Evolutionary conservation across 2,113 vertebrate species (phyloP), one percentile per base, ranked within the genome.

Genomic region (Willisornis vidua): DNA sequence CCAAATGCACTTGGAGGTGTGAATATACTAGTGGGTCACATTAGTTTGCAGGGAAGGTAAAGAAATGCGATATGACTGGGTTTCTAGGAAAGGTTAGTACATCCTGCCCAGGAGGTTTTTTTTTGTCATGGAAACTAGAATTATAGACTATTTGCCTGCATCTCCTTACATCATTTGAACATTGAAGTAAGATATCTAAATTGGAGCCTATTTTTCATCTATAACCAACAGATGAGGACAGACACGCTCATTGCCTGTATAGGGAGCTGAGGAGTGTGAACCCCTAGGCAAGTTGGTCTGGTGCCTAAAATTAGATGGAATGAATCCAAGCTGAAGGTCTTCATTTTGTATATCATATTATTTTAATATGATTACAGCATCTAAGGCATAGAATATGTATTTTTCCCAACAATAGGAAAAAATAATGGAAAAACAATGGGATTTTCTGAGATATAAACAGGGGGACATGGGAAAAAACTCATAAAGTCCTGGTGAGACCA

Each of bases 281-380:
- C 73, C 89, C 72, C 52, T 48, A 84, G 90, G 96, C 93, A 84
- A 94, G 43, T 87, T 97, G 96, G 89, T 89, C 83, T 89, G 35
- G 22, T 93, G 94, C 92, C 92, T 88, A 84, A 92, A 94, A 43
- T 93, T 73, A 84, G 83, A 41, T 80, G 72, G 92, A 95, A 51
- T 37, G 24, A 94, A 92, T 88, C 86, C 90, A 96, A 89, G 61
- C 9, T 84, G 92, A 96, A 92, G 35, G 90, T 90, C 90, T 91
- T 96, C 61, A 90, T 96, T 94, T 90, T 96, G 19, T 68, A 92
- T 59, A 80, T 74, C 80, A 55, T 45, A 86, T 90, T 91, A 74
- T 95, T 94, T 95, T 91, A 94, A 86, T 92, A 83, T 46, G 75
- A 94, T 96, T 94, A 97, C 95, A 91, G 35, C 39, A 94, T 89